phyloP scores from a whole-genome alignment of 2,888 invertebrate genomes.

The Watsonalla cultraria region DNA sequence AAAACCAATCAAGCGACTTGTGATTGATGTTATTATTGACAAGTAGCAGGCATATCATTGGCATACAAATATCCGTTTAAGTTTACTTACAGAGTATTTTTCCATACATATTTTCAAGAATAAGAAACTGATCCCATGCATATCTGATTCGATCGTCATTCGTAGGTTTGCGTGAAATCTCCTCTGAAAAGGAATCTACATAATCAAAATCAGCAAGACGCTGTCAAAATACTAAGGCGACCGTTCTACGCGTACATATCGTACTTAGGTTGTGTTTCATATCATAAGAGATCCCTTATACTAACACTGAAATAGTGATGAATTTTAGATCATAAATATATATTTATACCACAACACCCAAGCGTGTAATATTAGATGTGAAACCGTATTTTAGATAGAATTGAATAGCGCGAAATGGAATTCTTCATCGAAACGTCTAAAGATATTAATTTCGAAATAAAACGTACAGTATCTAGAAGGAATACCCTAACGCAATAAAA shows the following conservation, averaged over 20 bases:
- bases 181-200: conserved; percentile 62
- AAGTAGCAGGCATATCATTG: conserved; percentile 18
- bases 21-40: conserved; percentile 16
- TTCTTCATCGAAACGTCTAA: conserved; percentile 19
- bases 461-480: conserved; percentile 52
- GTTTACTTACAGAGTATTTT: conserved; percentile 53
- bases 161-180: conserved; percentile 68
- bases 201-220: conserved; percentile 67
- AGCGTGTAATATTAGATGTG: neutral
- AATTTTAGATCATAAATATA: neutral
- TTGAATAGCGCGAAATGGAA: conserved; percentile 12
- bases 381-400: neutral
- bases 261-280: neutral
- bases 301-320: neutral
- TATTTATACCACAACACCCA: neutral
- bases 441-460: conserved; percentile 26
- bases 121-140: conserved; percentile 68
- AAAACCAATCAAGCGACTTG: neutral
- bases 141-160: conserved; percentile 70
- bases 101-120: conserved; percentile 50
- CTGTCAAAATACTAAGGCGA: conserved; percentile 53
- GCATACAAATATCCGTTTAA: conserved; percentile 37
- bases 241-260: conserved; percentile 26
- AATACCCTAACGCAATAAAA: conserved; percentile 69
- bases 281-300: neutral